phyloP scores from a whole-genome alignment of 1,140 invertebrate species.

The Agrilus planipennis region DNA sequence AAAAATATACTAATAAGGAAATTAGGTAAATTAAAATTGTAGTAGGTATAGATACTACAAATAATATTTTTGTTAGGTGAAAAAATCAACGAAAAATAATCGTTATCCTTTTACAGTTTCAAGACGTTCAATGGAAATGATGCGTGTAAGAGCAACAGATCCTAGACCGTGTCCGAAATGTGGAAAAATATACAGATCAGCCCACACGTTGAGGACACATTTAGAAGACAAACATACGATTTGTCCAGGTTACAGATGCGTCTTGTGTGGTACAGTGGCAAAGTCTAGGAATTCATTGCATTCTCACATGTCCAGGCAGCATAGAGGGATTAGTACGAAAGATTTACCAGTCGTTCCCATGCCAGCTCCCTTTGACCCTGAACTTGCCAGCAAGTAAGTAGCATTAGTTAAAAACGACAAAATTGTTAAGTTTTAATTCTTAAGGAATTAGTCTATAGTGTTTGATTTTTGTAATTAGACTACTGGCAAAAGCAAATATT shows the following conservation, averaged over 20 bases:
- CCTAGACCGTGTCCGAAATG: slow-evolving; percentile 84
- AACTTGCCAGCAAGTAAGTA: slow-evolving; percentile 56
- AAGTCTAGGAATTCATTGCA: slow-evolving; percentile 83
- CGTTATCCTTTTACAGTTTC: slow-evolving; percentile 57
- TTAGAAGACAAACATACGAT: slow-evolving; percentile 86
- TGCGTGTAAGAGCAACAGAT: slow-evolving; percentile 78
- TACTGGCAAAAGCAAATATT: slow-evolving; percentile 75
- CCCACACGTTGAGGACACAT: slow-evolving; percentile 79
- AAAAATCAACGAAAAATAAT: too few species aligned
- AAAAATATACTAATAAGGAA: too few species aligned
- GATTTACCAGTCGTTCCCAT: slow-evolving; percentile 81
- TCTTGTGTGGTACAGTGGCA: slow-evolving; percentile 81
- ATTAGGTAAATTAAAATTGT: too few species aligned
- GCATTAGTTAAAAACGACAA: background rate
- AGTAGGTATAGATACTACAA: too few species aligned
- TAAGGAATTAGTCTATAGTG: background rate
- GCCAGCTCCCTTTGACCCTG: slow-evolving; percentile 82
- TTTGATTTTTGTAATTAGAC: slow-evolving; percentile 29
- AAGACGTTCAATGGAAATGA: slow-evolving; percentile 65
- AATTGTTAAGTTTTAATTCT: background rate
- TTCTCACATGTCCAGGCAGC: slow-evolving; percentile 86
- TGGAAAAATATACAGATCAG: slow-evolving; percentile 83
- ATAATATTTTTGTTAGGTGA: too few species aligned
- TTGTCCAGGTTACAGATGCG: slow-evolving; percentile 81
- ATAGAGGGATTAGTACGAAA: slow-evolving; percentile 83